Base-by-base conservation (phyloP, 2,113 vertebrate species). In the Labeo rohita region DNA sequence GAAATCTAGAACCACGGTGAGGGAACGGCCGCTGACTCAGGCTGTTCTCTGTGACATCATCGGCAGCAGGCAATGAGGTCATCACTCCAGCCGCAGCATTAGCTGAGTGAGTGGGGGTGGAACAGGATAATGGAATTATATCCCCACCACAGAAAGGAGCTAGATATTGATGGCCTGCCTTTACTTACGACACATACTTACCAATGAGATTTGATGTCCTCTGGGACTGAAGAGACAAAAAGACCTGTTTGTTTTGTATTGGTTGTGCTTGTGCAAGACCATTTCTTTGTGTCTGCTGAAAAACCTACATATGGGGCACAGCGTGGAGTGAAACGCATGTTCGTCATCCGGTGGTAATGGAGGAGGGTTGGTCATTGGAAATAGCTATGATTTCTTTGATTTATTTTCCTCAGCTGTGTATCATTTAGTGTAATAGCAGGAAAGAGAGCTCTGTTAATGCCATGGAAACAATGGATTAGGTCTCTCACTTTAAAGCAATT, bases 401-500 rank as follows among this genome's bases (percentile, higher is more conserved):
- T 84, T 87, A 87, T 88, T 87, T 85, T 81, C 87, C 81, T 87
- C 87, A 88, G 87, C 87, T 88, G 84, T 87, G 87, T 88, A 80
- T 75, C 75, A 73, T 88, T 89, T 90, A 66, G 76, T 88, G 87
- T 85, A 92, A 91, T 88, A 87, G 90, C 75, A 92, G 93, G 91
- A 93, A 93, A 83, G 86, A 80, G 21, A 85, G 87, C 89, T 90
- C 90, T 93, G 93, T 94, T 93, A 56, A 90, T 43, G 39, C 59
- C 13, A 50, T 91, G 91, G 89, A 93, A 92, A 92, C 86, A 86
- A 87, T 86, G 85, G 87, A 90, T 90, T 87, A 90, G 68, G 81
- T 90, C 86, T 86, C 85, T 89, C 84, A 88, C 84, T 86, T 85
- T 78, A 73, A 85, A 80, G 84, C 90, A 90, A 86, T 90, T 89